Evolutionary conservation across 2,797 vertebrate genomes (phyloP).

Genomic region (Sarcophilus harrisii): DNA sequence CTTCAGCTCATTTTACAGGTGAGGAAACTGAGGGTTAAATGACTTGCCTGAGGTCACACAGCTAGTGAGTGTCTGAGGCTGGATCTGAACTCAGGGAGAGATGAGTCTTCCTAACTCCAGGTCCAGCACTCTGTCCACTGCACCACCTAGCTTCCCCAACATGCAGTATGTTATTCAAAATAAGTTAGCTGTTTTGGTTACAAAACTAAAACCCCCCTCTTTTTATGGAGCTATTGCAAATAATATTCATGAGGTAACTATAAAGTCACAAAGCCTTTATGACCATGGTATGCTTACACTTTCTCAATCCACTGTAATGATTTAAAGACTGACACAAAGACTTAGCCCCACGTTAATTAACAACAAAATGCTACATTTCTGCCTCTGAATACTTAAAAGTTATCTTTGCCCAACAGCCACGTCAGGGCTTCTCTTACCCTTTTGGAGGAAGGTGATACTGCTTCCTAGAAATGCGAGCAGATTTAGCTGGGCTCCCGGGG

Average conservation of each 20-base stretch:
- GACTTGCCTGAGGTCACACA: background rate
- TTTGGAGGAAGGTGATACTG: conserved; percentile 8
- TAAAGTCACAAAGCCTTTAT: conserved; percentile 7
- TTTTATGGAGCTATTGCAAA: background rate
- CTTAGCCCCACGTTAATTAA: background rate
- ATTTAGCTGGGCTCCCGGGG: conserved; percentile 29
- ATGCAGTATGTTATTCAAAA: background rate
- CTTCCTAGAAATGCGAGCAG: conserved; percentile 22
- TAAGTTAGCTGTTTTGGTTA: background rate
- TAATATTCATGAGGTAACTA: background rate
- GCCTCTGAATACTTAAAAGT: background rate
- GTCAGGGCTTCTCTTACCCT: conserved; percentile 74
- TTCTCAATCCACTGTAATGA: background rate
- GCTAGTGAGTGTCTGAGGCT: background rate
- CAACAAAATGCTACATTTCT: background rate
- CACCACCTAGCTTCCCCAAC: background rate
- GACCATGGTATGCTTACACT: background rate
- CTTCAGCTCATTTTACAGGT: background rate
- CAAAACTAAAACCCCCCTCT: background rate
- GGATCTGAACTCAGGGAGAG: background rate
- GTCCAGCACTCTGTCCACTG: background rate
- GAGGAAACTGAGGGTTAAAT: background rate
- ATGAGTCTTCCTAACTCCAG: background rate
- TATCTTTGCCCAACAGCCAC: background rate
- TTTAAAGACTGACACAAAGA: background rate